These are phyloP conservation scores for Anas georgica DNA, from an alignment of 2,797 vertebrate species.

Conservation along the genomic window DNA sequence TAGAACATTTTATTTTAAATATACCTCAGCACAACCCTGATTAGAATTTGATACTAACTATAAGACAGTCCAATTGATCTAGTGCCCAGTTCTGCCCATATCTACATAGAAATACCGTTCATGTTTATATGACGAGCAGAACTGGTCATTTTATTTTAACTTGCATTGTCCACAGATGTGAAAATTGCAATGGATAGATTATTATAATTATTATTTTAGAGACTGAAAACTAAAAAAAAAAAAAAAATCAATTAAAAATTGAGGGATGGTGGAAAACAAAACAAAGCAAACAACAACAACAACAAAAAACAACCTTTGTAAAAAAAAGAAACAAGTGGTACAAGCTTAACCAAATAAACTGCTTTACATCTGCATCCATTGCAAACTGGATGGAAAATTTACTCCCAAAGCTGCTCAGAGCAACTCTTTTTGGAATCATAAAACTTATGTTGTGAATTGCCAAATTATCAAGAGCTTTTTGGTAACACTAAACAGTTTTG, in stretches of 20 bases:
- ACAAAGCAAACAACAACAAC: neutral
- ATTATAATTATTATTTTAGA: neutral
- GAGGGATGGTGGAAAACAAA: neutral
- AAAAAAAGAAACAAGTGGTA: slow-evolving; percentile 3
- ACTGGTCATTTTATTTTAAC: neutral
- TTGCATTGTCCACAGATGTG: neutral
- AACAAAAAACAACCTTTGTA: neutral
- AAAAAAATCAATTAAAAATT: slow-evolving; percentile 19
- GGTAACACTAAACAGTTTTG: neutral
- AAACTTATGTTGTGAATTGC: slow-evolving; percentile 3
- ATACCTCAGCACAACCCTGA: slow-evolving; percentile 13
- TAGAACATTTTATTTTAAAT: slow-evolving; percentile 15
- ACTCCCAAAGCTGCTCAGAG: slow-evolving; percentile 14
- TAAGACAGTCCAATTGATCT: neutral
- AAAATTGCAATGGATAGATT: neutral
- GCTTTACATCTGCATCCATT: slow-evolving; percentile 18
- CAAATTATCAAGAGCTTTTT: slow-evolving; percentile 42
- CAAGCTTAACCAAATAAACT: slow-evolving; percentile 53
- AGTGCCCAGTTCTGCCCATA: neutral
- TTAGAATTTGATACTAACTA: slow-evolving; percentile 25
- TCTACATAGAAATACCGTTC: neutral
- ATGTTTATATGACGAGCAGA: neutral
- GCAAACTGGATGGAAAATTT: slow-evolving; percentile 47
- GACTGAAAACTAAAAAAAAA: slow-evolving; percentile 28
- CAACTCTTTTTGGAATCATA: slow-evolving; percentile 10